Conservation (phyloP, 2,113 vertebrate genomes). For the Phaethon lepturus region DNA sequence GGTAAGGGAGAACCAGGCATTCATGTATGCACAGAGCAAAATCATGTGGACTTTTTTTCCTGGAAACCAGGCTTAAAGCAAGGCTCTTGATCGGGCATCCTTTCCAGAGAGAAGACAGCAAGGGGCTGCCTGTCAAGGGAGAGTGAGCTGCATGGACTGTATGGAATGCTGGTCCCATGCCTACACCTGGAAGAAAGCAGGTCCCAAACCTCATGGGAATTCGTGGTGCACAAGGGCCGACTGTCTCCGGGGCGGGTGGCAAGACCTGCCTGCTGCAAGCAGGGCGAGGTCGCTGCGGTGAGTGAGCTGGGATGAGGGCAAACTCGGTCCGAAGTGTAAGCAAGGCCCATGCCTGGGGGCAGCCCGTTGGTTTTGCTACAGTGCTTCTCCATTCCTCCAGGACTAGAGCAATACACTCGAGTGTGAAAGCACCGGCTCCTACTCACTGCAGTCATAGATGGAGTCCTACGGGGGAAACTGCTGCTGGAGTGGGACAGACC, state of each 20-base stretch:
- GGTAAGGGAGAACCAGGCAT: background rate
- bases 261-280: background rate
- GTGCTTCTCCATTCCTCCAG: background rate
- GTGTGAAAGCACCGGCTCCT: background rate
- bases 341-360: background rate
- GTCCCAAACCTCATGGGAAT: background rate
- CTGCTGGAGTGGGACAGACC: background rate
- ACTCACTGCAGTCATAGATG: background rate
- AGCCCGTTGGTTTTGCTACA: background rate
- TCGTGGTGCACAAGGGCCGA: rapidly evolving
- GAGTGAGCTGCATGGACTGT: rapidly evolving
- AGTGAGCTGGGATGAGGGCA: background rate
- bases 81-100: background rate
- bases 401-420: background rate
- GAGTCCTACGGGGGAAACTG: background rate
- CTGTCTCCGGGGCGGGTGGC: rapidly evolving
- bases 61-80: background rate
- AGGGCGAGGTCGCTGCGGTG: background rate
- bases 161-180: background rate
- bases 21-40: background rate
- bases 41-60: rapidly evolving
- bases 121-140: background rate
- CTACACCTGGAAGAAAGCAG: background rate
- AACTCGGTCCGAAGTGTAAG: background rate
- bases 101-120: background rate